Evolutionary conservation across 1,140 invertebrate genomes (phyloP), one percentile per base, ranked within the genome.

Genomic region (Leptinotarsa texana): DNA sequence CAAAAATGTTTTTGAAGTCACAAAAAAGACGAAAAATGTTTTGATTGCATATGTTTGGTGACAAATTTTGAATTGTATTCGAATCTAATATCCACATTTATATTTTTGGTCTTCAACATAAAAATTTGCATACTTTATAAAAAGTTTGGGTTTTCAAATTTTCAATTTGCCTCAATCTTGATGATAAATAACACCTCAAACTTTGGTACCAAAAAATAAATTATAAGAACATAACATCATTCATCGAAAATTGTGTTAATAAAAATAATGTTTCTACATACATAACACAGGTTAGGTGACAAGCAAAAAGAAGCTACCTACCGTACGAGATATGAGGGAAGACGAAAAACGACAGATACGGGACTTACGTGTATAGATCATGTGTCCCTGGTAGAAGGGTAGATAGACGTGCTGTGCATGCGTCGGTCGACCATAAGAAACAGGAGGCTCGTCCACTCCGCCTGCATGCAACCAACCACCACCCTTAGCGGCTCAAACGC

Each of bases 341-440:
- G 48, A 49, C 8, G 48, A 70, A 33, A 63, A 22, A 65, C 47
- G 17, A 69, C 48, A 69, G 71, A 33, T 75, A 71, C 71, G 84
- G 81, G 86, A 93, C 92, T 93, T 93, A 93, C 92, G 88, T 87
- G 90, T 91, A 82, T 91, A 91, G 85, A 89, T 90, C 88, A 91
- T 92, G 87, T 91, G 90, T 84, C 92, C 92, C 86, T 93, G 91
- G 88, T 90, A 93, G 89, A 91, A 93, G 84, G 92, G 92, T 85
- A 93, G 89, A 86, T 93, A 93, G 84, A 93, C 90, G 86, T 93
- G 91, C 87, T 92, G 91, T 82, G 92, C 91, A 87, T 92, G 90
- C 84, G 92, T 87, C 79, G 92, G 92, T 86, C 90, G 88, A 83
- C 90, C 90, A 84, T 90, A 91, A 85, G 80, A 81, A 77, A 84